These are phyloP conservation scores for Sphecodes monilicornis DNA, from an alignment of 2,888 invertebrate species.

Conservation along the genomic window DNA sequence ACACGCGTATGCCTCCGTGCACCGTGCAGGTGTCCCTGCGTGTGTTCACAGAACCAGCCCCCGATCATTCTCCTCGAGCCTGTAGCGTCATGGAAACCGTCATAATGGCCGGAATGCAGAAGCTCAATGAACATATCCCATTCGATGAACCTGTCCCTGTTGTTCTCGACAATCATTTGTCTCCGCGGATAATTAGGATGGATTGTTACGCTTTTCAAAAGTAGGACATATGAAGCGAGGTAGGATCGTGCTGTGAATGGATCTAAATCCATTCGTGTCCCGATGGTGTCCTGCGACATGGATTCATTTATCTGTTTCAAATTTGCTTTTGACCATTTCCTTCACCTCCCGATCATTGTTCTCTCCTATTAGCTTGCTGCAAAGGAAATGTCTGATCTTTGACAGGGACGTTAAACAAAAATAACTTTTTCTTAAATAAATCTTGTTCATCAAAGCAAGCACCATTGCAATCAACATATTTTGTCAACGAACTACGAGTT, in stretches of 20 bases:
- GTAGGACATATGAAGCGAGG: neutral
- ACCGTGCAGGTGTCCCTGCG: conserved; percentile 22
- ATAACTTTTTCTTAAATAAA: neutral
- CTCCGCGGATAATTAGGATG: conserved; percentile 9
- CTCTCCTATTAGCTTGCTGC: no score
- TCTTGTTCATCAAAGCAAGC: no score
- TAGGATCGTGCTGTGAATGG: neutral
- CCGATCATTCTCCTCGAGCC: conserved; percentile 36
- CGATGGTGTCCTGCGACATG: neutral
- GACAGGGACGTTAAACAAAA: no score
- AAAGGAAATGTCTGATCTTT: no score
- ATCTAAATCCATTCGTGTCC: neutral
- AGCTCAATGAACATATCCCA: neutral
- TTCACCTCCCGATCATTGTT: neutral
- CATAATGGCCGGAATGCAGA: conserved; percentile 7
- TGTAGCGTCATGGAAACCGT: conserved; percentile 28
- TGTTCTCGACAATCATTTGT: conserved; percentile 6
- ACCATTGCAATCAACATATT: no score
- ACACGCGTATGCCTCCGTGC: neutral
- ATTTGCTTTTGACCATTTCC: neutral
- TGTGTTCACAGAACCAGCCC: conserved; percentile 18
- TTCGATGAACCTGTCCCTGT: conserved; percentile 4
- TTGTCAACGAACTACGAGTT: no score
- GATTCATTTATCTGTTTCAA: neutral
- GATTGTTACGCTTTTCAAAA: neutral